Evolutionary conservation across 53 echinoderm and acorn worm species (phyloP).

Genomic region (Holothuria leucospilota): DNA sequence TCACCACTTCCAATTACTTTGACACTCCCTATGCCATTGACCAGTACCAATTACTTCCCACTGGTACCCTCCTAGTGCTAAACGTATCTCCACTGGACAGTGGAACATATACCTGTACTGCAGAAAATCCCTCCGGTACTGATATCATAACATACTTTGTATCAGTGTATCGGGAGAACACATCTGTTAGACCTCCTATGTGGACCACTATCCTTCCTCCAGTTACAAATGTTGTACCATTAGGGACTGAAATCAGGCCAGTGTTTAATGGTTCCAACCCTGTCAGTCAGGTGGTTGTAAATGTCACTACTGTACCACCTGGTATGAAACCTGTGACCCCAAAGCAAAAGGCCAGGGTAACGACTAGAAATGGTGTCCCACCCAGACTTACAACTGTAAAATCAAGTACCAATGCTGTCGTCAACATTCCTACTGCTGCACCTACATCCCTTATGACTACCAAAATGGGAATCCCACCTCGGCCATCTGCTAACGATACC

Average conservation of each 20-base stretch:
- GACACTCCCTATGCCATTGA: slow-evolving; percentile 46
- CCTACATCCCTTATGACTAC: background rate
- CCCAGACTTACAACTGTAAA: background rate
- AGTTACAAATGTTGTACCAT: background rate
- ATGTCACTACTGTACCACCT: background rate
- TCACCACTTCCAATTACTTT: slow-evolving; percentile 9
- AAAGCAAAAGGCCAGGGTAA: too few species aligned
- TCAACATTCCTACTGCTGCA: background rate
- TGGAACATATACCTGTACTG: slow-evolving; percentile 81
- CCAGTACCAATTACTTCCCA: slow-evolving; percentile 40
- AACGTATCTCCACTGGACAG: slow-evolving; percentile 65
- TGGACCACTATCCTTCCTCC: background rate
- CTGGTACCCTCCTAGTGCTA: slow-evolving; percentile 77
- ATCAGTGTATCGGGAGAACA: slow-evolving; percentile 38
- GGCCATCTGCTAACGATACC: too few species aligned
- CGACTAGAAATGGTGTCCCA: background rate
- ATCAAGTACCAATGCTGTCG: background rate
- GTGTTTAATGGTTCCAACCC: slow-evolving; percentile 22
- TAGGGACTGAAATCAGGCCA: slow-evolving; percentile 7
- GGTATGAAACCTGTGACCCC: background rate
- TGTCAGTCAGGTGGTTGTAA: slow-evolving; percentile 6
- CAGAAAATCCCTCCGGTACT: slow-evolving; percentile 76
- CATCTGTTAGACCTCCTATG: background rate
- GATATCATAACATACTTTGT: slow-evolving; percentile 77
- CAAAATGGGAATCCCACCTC: too few species aligned